Evolutionary conservation across 2,888 invertebrate genomes (phyloP).

Genomic region (Clitarchus hookeri): DNA sequence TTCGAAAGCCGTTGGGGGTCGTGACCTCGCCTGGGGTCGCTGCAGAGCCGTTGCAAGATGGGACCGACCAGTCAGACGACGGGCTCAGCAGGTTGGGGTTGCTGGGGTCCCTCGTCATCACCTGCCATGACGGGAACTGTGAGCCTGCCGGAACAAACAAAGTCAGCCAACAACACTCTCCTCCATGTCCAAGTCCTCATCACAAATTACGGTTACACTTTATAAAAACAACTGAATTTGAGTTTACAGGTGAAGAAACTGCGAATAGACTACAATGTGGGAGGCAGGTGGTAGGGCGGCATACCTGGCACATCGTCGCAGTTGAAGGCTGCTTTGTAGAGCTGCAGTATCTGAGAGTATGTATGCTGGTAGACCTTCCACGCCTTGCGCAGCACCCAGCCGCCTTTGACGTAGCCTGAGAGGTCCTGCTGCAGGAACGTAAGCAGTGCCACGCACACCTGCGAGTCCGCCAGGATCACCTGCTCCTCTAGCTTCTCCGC

Average conservation of each 20-base stretch:
- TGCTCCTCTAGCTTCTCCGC: constrained; percentile 64
- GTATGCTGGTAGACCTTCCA: constrained; percentile 71
- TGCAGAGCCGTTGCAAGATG: constrained; percentile 48
- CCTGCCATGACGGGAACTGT: constrained; percentile 46
- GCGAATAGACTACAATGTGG: no score
- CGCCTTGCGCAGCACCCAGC: constrained; percentile 69
- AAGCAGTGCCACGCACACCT: constrained; percentile 67
- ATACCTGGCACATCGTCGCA: constrained; percentile 48
- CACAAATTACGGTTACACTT: no score
- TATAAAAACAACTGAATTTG: not conserved
- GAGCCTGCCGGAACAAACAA: constrained; percentile 43
- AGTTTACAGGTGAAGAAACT: not conserved
- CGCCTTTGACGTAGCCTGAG: constrained; percentile 64
- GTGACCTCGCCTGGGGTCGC: constrained; percentile 38
- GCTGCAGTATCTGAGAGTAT: constrained; percentile 61
- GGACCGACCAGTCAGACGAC: constrained; percentile 51
- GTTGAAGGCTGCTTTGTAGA: constrained; percentile 60
- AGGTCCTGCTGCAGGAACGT: constrained; percentile 69
- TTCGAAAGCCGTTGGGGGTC: constrained; percentile 42
- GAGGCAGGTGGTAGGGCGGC: not conserved
- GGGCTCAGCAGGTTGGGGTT: constrained; percentile 45
- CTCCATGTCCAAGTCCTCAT: no score
- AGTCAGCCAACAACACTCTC: not conserved
- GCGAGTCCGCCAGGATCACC: constrained; percentile 68
- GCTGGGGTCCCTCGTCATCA: constrained; percentile 41